Conservation (phyloP, 2,797 vertebrate species). For the Sebastes kiyomatsui region DNA sequence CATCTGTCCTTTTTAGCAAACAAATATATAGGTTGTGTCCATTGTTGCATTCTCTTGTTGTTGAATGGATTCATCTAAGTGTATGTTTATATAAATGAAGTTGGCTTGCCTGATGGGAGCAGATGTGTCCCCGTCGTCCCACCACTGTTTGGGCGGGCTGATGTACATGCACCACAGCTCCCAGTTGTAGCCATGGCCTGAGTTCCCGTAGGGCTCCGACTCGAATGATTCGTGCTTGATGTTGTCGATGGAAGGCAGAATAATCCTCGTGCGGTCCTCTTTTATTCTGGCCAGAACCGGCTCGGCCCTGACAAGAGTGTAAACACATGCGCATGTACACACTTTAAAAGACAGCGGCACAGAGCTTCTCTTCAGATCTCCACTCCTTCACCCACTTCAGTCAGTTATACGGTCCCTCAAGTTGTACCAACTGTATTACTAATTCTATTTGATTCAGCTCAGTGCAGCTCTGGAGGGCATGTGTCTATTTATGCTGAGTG, state of each 20-base stretch:
- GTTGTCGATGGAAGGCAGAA: conserved; percentile 97
- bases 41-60: background rate
- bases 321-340: background rate
- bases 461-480: conserved; percentile 35
- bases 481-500: conserved; percentile 34
- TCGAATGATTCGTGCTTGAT: conserved; percentile 96
- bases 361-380: conserved; percentile 26
- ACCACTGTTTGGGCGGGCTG: conserved; percentile 96
- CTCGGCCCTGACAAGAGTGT: conserved; percentile 86
- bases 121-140: conserved; percentile 92
- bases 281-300: conserved; percentile 94
- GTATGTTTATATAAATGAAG: background rate
- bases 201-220: conserved; percentile 95
- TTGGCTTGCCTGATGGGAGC: conserved; percentile 92
- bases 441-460: conserved; percentile 59
- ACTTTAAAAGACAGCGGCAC: background rate
- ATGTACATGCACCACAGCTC: conserved; percentile 99
- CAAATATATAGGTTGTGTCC: background rate
- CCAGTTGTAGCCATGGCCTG: conserved; percentile 96
- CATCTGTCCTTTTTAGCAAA: background rate
- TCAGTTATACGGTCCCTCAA: conserved; percentile 25
- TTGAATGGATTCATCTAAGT: background rate
- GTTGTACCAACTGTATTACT: conserved; percentile 39
- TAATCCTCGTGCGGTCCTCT: conserved; percentile 91
- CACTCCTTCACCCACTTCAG: conserved; percentile 20